phyloP scores from a whole-genome alignment of 2,797 vertebrate genomes.

The Bufotes viridis region DNA sequence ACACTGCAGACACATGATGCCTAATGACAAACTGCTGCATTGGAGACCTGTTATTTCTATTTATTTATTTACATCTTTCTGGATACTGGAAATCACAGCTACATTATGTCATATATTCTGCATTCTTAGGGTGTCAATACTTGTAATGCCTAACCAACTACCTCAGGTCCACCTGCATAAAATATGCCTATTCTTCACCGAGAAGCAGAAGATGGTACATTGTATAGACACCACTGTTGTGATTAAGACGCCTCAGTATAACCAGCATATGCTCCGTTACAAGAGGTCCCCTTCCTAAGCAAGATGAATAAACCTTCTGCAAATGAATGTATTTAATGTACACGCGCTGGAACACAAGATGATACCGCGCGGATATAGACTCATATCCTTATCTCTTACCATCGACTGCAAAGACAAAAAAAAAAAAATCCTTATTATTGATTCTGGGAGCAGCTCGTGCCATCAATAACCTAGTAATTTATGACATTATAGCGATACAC shows the following conservation, averaged over 20 bases:
- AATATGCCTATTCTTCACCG: neutral
- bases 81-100: too few species aligned
- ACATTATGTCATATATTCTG: too few species aligned
- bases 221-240: neutral
- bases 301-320: slow-evolving; percentile 38
- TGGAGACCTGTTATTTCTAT: too few species aligned
- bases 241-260: neutral
- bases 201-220: neutral
- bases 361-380: slow-evolving; percentile 15
- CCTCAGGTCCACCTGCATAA: neutral
- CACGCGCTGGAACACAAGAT: slow-evolving; percentile 4
- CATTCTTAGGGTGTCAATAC: neutral
- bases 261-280: slow-evolving; percentile 12
- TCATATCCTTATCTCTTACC: slow-evolving; percentile 15
- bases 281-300: neutral
- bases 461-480: slow-evolving; percentile 42
- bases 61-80: too few species aligned
- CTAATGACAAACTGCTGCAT: too few species aligned
- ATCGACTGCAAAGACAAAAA: slow-evolving; percentile 8
- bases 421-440: slow-evolving; percentile 36
- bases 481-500: slow-evolving; percentile 50
- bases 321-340: slow-evolving; percentile 39
- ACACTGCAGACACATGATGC: too few species aligned
- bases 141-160: neutral
- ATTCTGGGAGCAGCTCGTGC: slow-evolving; percentile 32